A percentile compares a stretch with the other conserved stretches of the same genome.
These are phyloP conservation scores for Nomada lathburiana DNA, from an alignment of 2,888 invertebrate genomes.

Conservation along the genomic window DNA sequence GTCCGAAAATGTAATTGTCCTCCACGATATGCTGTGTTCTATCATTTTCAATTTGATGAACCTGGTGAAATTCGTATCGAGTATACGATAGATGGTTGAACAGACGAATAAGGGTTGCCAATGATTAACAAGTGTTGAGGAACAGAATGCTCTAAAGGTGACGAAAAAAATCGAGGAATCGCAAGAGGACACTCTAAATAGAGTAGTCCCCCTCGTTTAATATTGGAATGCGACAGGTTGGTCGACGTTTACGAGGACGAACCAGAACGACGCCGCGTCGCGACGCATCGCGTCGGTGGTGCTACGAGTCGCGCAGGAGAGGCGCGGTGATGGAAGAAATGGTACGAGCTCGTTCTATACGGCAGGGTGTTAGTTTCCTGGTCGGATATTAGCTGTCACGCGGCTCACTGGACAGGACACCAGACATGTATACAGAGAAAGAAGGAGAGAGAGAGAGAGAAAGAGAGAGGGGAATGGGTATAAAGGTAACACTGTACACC, in stretches of 20 bases:
- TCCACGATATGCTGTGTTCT: too few relatives aligned
- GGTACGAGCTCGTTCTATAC: constrained; percentile 72
- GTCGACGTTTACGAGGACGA: constrained; percentile 68
- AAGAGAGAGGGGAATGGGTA: constrained; percentile 65
- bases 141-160: background rate
- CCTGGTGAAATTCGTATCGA: too few relatives aligned
- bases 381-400: constrained; percentile 84
- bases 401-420: constrained; percentile 83
- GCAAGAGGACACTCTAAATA: constrained; percentile 64
- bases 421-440: constrained; percentile 67
- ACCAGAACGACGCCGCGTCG: constrained; percentile 35
- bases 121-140: background rate
- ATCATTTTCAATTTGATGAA: too few relatives aligned
- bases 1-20: too few relatives aligned
- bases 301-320: too few relatives aligned
- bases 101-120: too few relatives aligned
- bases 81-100: too few relatives aligned
- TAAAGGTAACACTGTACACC: constrained; percentile 70
- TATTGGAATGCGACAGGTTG: constrained; percentile 78
- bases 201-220: constrained; percentile 78
- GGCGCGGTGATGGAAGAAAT: constrained; percentile 31
- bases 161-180: constrained; percentile 37
- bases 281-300: too few relatives aligned
- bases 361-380: constrained; percentile 82
- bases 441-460: constrained; percentile 48